Evolutionary conservation across 2,797 vertebrate species (phyloP), one percentile per base, ranked within the genome.

Genomic region (Rhinogobio ventralis): DNA sequence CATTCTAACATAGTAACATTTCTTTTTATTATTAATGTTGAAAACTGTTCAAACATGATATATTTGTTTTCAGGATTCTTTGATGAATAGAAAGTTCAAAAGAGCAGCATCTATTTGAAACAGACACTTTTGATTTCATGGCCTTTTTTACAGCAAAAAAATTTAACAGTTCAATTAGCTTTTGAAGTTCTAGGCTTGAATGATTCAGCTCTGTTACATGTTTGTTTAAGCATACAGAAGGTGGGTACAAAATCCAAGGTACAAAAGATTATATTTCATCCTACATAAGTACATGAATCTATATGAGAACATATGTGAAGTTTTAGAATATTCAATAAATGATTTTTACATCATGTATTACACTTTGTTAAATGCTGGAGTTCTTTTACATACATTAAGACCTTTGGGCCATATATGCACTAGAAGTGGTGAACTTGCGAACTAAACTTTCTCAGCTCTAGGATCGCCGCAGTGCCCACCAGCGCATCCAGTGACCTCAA

Each of bases 381-480:
- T 53, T 42, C 14, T 53, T 73, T 62, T 30, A 36, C 42, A 36
- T 36, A 23, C 42, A 55, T 60, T 25, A 30, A 25, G 28, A 46
- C 36, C 28, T 39, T 64, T 55, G 33, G 51, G 66, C 25, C 33
- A 62, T 45, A 25, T 25, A 66, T n/a, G 28, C 33, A 23, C 4
- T 10, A 11, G 72, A 51, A 57, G 30, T 15, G 30, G 2, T 76
- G 39, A 69, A 62, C 19, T 57, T 14, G 69, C 72, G 15, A 33
- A 19, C 2, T 30, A n/a, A 62, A 45, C 66, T 33, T 82, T 87
- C 91, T 79, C 91, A 97, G 97, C 45, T 88, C 85, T 0, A 67
- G 62, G 0, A 81, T 98, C 36, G 86, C 85, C 0, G 95, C 97
- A 33, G 90, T 93, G 72, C 93, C 93, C 83, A 95, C 96, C 87